Evolutionary conservation across 1,140 invertebrate genomes (phyloP).

Genomic region (Meloidogyne hapla): DNA sequence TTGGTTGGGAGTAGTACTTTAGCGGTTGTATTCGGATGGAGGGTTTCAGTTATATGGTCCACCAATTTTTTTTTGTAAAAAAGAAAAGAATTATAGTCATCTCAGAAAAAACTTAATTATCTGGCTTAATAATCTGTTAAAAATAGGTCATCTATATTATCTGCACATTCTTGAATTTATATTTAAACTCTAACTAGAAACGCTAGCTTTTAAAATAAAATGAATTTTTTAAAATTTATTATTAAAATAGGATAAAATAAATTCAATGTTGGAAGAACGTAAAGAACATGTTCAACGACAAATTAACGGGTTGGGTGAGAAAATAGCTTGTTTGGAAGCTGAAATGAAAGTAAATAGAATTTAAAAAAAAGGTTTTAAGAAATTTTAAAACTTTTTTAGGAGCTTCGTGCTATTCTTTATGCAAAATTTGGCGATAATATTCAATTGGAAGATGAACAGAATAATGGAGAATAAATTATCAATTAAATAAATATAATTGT

Average conservation of each 20-base stretch:
- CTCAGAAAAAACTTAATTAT: no score
- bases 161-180: no score
- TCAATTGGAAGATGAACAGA: constrained; percentile 36
- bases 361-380: no score
- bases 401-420: constrained; percentile 35
- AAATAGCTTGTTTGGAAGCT: constrained; percentile 8
- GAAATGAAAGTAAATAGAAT: constrained; percentile 32
- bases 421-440: constrained; percentile 44
- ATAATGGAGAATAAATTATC: constrained; percentile 6
- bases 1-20: no score
- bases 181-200: no score
- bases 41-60: no score
- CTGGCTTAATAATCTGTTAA: no score
- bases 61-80: no score
- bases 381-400: neutral
- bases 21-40: neutral
- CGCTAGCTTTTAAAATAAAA: neutral
- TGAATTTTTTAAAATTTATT: neutral
- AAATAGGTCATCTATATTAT: no score
- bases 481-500: no score
- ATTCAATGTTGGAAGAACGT: constrained; percentile 20
- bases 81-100: no score
- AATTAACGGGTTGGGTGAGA: neutral
- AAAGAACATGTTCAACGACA: constrained; percentile 18
- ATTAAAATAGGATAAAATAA: constrained; percentile 14